Evolutionary conservation across 1,140 invertebrate genomes (phyloP).

Genomic region (Sarcophaga bullata): DNA sequence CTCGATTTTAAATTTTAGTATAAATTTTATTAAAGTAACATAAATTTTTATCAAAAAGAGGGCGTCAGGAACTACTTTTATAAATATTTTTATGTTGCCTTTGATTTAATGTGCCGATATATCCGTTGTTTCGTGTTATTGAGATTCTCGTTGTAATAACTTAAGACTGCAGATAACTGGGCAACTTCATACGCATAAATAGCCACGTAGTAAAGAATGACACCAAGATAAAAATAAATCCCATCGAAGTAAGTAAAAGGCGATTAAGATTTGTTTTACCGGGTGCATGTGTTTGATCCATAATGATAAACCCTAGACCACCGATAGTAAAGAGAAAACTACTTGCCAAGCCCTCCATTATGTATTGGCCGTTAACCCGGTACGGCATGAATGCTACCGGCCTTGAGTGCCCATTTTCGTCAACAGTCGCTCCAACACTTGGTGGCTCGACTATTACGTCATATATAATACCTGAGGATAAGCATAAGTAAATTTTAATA

Average conservation of each 20-base stretch:
- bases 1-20: no score
- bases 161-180: slow-evolving; percentile 75
- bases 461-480: slow-evolving; percentile 90
- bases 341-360: slow-evolving; percentile 97
- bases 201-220: slow-evolving; percentile 97
- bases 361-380: slow-evolving; percentile 97
- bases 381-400: slow-evolving; percentile 99
- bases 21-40: no score
- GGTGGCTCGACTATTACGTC: slow-evolving; percentile 99
- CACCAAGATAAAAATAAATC: slow-evolving; percentile 91
- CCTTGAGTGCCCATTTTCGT: slow-evolving; percentile 94
- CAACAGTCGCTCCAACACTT: slow-evolving; percentile 96
- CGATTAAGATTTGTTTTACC: slow-evolving; percentile 92
- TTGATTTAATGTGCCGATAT: no score
- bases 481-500: slow-evolving; percentile 35
- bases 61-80: no score
- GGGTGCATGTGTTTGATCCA: slow-evolving; percentile 91
- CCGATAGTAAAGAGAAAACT: slow-evolving; percentile 97
- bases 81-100: no score
- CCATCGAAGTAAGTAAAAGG: slow-evolving; percentile 90
- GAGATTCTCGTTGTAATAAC: background rate
- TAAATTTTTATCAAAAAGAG: no score
- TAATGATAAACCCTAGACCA: slow-evolving; percentile 94
- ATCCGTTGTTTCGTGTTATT: background rate
- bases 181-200: slow-evolving; percentile 99